These are phyloP conservation scores for Drosophila pseudoobscura DNA, from an alignment of 1,140 invertebrate species.

Conservation along the genomic window DNA sequence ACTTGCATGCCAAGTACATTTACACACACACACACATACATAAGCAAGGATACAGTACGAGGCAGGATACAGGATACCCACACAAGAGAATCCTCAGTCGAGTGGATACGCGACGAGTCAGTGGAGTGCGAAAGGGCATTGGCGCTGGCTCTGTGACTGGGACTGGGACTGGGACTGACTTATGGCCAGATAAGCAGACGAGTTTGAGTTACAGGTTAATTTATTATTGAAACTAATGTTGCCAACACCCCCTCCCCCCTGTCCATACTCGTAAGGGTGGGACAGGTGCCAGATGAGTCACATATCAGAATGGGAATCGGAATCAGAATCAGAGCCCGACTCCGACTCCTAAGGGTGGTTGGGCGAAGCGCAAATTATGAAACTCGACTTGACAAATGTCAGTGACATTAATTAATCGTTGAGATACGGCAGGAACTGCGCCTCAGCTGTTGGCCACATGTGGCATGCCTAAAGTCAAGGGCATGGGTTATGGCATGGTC, in stretches of 20 bases:
- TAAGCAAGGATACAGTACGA: slow-evolving; percentile 3
- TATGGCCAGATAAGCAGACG: slow-evolving; percentile 59
- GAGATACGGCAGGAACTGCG: slow-evolving; percentile 29
- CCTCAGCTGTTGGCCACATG: slow-evolving; percentile 4
- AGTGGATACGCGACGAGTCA: slow-evolving; percentile 22
- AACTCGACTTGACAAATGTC: slow-evolving; percentile 70
- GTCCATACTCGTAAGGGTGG: not conserved
- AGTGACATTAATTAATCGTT: slow-evolving; percentile 70
- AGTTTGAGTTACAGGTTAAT: slow-evolving; percentile 69
- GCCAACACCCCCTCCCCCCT: not conserved
- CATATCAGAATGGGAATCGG: not conserved
- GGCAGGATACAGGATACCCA: no score
- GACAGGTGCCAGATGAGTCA: slow-evolving; percentile 32
- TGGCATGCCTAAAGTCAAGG: not conserved
- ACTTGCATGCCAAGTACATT: slow-evolving; percentile 50
- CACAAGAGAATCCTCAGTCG: no score
- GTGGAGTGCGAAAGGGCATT: slow-evolving; percentile 53
- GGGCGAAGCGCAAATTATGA: slow-evolving; percentile 59
- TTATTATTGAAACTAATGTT: slow-evolving; percentile 77
- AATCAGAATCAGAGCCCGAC: not conserved
- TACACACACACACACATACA: slow-evolving; percentile 14
- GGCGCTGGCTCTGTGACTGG: slow-evolving; percentile 19
- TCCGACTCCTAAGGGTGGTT: not conserved
- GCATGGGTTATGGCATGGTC: no score
- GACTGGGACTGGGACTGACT: slow-evolving; percentile 23